Conservation (phyloP, 1,140 invertebrate genomes). For the Meloidogyne hapla region DNA sequence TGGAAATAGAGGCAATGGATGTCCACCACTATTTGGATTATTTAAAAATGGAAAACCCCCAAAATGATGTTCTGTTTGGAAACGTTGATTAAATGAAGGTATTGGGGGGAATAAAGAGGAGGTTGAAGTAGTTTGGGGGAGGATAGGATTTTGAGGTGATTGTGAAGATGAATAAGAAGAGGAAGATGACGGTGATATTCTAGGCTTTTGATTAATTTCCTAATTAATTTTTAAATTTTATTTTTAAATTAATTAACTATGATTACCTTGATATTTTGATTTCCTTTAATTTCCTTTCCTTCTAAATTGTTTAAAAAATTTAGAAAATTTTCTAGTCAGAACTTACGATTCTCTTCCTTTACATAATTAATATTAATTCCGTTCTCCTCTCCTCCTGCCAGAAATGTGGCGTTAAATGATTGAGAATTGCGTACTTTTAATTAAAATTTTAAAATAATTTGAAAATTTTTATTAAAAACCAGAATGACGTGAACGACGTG, state of each 20-base stretch:
- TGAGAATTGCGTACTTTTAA: not conserved
- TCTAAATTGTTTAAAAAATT: not conserved
- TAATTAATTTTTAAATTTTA: not conserved
- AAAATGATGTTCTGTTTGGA: not conserved
- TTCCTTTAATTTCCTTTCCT: not conserved
- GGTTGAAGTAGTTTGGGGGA: not conserved
- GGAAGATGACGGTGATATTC: not conserved
- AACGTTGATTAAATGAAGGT: not conserved
- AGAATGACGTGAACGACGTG: not conserved
- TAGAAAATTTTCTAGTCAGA: not conserved
- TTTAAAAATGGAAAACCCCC: constrained; percentile 2
- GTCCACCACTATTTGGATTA: not conserved
- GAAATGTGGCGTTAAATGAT: constrained; percentile 23
- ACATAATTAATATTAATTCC: not conserved
- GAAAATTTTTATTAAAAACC: not conserved
- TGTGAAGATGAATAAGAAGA: not conserved
- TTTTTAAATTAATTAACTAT: not conserved
- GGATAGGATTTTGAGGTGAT: not conserved
- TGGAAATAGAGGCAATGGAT: not conserved
- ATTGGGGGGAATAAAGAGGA: constrained; percentile 11
- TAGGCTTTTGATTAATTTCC: not conserved
- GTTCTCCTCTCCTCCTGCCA: constrained; percentile 16
- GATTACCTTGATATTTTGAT: not conserved
- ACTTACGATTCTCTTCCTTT: constrained; percentile 11
- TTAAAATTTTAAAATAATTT: not conserved